phyloP scores from a whole-genome alignment of 2,888 invertebrate species.

The Dasysyrphus albostriatus region DNA sequence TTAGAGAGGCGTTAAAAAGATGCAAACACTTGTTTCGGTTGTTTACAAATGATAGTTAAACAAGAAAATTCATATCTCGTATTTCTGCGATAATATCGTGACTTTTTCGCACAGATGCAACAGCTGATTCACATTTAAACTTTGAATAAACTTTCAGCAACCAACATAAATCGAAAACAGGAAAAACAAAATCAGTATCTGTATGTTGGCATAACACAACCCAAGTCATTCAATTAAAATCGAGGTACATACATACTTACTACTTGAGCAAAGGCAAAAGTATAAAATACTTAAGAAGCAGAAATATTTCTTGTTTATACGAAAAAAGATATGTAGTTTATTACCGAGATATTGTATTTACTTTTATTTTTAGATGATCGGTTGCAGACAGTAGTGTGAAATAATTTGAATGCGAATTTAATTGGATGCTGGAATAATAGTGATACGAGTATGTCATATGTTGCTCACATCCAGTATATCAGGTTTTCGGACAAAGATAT shows the following conservation, averaged over 20 bases:
- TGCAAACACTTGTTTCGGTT: constrained; percentile 57
- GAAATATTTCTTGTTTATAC: background rate
- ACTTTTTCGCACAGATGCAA: constrained; percentile 60
- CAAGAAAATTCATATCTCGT: constrained; percentile 44
- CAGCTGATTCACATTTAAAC: constrained; percentile 35
- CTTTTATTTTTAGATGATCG: too few relatives aligned
- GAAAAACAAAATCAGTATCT: constrained; percentile 28
- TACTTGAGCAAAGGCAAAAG: background rate
- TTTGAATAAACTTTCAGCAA: constrained; percentile 4
- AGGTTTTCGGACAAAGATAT: too few relatives aligned
- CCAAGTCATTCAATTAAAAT: constrained; percentile 22
- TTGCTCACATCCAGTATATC: too few relatives aligned
- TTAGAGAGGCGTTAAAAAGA: constrained; percentile 50
- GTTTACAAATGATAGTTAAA: constrained; percentile 16
- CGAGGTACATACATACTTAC: background rate
- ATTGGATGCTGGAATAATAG: too few relatives aligned
- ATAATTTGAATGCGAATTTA: too few relatives aligned
- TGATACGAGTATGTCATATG: too few relatives aligned
- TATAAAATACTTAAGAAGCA: background rate
- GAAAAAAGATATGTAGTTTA: background rate
- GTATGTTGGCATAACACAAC: background rate
- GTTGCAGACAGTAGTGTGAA: too few relatives aligned
- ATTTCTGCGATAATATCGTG: constrained; percentile 31
- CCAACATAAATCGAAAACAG: constrained; percentile 44
- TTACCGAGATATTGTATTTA: background rate